phyloP scores from a whole-genome alignment of 2,113 vertebrate species.

The Albula goreensis region DNA sequence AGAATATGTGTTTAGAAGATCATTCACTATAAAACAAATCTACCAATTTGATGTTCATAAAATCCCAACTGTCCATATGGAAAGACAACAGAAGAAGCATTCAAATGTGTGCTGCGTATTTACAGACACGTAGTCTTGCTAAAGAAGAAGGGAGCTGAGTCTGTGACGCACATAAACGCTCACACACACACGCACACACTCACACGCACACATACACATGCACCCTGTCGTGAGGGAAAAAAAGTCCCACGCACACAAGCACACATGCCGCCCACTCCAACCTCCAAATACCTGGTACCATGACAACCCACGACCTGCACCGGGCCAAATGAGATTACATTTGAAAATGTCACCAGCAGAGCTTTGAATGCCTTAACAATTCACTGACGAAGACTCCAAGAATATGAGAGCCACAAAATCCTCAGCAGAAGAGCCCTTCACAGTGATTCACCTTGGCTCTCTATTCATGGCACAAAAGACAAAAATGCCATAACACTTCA shows the following conservation, averaged over 20 bases:
- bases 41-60: background rate
- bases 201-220: background rate
- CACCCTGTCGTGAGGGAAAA: conserved; percentile 36
- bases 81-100: background rate
- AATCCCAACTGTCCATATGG: background rate
- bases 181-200: background rate
- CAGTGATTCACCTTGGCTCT: background rate
- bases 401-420: background rate
- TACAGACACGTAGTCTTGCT: background rate
- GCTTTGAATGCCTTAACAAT: conserved; percentile 13
- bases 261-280: conserved; percentile 62
- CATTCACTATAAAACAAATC: background rate
- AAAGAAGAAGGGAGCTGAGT: background rate
- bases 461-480: background rate
- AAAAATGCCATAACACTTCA: background rate
- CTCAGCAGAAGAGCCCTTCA: background rate
- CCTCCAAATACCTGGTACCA: conserved; percentile 64
- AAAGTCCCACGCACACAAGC: conserved; percentile 26
- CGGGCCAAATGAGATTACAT: conserved; percentile 43
- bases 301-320: conserved; percentile 59
- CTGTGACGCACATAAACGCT: background rate
- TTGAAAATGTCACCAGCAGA: conserved; percentile 38
- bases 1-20: background rate
- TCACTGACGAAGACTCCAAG: conserved; percentile 19
- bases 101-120: background rate